Evolutionary conservation across 37 sponge, comb jelly and placozoan genomes (phyloP).

Genomic region (Halichondria panicea): DNA sequence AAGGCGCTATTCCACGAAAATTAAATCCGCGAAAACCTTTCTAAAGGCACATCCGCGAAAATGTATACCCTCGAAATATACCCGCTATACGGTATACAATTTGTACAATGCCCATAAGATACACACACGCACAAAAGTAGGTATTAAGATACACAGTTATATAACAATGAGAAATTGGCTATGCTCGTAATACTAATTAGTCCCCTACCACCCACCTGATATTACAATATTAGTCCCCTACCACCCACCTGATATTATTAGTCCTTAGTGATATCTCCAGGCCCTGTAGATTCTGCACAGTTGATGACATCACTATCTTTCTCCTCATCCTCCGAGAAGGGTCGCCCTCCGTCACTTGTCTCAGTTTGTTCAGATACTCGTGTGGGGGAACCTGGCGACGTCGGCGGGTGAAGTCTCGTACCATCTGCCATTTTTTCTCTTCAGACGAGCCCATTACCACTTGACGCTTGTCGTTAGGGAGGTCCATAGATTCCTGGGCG

Average conservation of each 20-base stretch:
- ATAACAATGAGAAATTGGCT: too few relatives aligned
- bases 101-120: too few relatives aligned
- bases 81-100: too few relatives aligned
- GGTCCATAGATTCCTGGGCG: conserved; percentile 66
- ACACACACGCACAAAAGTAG: too few relatives aligned
- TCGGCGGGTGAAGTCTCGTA: conserved; percentile 38
- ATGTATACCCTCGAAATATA: too few relatives aligned
- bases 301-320: conserved; percentile 36
- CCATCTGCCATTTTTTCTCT: conserved; percentile 76
- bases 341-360: conserved; percentile 50
- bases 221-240: conserved; percentile 4
- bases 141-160: too few relatives aligned
- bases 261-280: conserved; percentile 77
- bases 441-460: conserved; percentile 32
- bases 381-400: conserved; percentile 17
- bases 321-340: conserved; percentile 17
- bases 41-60: too few relatives aligned
- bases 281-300: conserved; percentile 39
- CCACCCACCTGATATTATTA: conserved; percentile 59
- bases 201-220: too few relatives aligned
- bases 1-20: too few relatives aligned
- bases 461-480: conserved; percentile 59
- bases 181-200: too few relatives aligned
- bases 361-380: conserved; percentile 43
- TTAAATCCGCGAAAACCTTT: too few relatives aligned